Evolutionary conservation across 1,140 invertebrate genomes (phyloP).

Genomic region (Drosophila eugracilis): DNA sequence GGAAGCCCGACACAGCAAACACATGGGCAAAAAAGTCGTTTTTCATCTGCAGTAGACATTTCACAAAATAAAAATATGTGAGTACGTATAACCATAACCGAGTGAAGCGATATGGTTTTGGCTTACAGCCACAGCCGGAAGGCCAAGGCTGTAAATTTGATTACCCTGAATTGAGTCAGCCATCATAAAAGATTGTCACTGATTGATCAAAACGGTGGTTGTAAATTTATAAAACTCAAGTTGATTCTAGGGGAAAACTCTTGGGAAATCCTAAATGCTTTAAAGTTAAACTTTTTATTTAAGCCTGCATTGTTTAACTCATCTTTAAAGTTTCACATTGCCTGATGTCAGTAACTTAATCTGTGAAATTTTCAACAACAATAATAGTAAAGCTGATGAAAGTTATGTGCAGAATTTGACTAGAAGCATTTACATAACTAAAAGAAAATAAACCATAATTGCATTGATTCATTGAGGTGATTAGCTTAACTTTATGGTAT

Average conservation of each 20-base stretch:
- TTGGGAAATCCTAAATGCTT: neutral
- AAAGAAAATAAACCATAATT: too few relatives aligned
- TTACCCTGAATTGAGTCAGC: slow-evolving; percentile 14
- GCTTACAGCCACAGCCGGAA: slow-evolving; percentile 8
- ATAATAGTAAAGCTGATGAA: too few relatives aligned
- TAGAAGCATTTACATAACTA: too few relatives aligned
- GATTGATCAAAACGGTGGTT: neutral
- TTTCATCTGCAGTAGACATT: slow-evolving; percentile 84
- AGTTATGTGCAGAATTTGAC: too few relatives aligned
- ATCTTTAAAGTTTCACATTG: neutral
- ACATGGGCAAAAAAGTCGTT: slow-evolving; percentile 89
- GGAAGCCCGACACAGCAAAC: slow-evolving; percentile 93
- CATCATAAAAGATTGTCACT: neutral
- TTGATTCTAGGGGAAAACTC: neutral
- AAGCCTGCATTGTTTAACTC: neutral
- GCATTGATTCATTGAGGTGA: too few relatives aligned
- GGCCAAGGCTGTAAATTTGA: slow-evolving; percentile 22
- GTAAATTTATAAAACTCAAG: neutral
- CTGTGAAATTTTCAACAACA: too few relatives aligned
- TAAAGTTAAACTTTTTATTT: neutral
- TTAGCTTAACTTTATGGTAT: too few relatives aligned
- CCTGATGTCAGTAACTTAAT: too few relatives aligned
- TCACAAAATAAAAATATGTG: slow-evolving; percentile 8
- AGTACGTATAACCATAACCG: too few relatives aligned
- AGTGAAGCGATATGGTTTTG: slow-evolving; percentile 5